phyloP scores from a whole-genome alignment of 2,113 vertebrate genomes.

The Pycnonotus jocosus region DNA sequence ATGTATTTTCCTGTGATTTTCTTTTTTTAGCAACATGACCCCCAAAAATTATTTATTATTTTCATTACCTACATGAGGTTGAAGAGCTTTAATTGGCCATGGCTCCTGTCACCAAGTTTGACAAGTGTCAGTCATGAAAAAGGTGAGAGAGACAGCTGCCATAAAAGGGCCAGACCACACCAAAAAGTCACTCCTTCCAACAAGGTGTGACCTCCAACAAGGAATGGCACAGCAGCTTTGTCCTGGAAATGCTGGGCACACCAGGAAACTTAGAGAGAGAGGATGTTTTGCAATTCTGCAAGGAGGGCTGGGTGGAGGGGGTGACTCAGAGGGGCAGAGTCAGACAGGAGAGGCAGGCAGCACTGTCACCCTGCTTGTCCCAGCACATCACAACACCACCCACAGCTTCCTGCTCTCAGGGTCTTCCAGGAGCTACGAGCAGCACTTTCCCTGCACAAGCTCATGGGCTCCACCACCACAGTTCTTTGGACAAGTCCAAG shows the following conservation, averaged over 20 bases:
- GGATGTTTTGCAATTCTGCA: not conserved
- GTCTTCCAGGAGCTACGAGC: not conserved
- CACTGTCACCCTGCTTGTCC: not conserved
- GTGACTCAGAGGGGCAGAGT: not conserved
- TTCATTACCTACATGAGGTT: not conserved
- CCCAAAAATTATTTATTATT: not conserved
- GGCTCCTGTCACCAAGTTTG: not conserved
- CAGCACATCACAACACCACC: not conserved
- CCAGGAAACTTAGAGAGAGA: not conserved
- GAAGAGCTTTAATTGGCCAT: not conserved
- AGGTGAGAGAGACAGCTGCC: not conserved
- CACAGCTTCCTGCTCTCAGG: not conserved
- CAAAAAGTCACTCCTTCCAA: not conserved
- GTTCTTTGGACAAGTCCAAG: not conserved
- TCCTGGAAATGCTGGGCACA: not conserved
- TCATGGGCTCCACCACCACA: not conserved
- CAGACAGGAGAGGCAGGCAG: not conserved
- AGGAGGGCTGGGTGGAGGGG: not conserved
- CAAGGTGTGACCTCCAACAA: not conserved
- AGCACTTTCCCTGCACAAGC: not conserved
- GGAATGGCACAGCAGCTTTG: fast-evolving
- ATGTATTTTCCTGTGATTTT: not conserved
- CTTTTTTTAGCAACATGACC: not conserved
- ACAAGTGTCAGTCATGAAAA: not conserved
- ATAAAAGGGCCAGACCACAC: not conserved